These are phyloP conservation scores for Odontocerum albicorne DNA, from an alignment of 2,888 invertebrate species.

Conservation along the genomic window DNA sequence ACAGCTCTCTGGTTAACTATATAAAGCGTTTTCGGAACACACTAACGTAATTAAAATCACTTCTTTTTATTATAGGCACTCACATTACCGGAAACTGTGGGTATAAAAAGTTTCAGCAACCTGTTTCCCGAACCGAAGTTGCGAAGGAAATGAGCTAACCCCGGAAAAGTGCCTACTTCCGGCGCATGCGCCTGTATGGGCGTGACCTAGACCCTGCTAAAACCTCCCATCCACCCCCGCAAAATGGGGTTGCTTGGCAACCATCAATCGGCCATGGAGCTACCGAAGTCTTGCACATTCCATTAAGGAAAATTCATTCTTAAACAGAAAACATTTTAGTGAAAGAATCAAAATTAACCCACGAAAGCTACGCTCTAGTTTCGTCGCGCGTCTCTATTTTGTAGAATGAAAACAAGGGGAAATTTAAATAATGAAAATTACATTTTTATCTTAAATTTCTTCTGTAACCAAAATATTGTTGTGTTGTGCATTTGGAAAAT, in stretches of 20 bases:
- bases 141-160: constrained; percentile 18
- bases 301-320: constrained; percentile 17
- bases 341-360: constrained; percentile 8
- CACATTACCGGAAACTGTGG: neutral
- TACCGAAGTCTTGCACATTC: constrained; percentile 43
- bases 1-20: too few species aligned
- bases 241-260: constrained; percentile 35
- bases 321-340: neutral
- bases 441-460: too few species aligned
- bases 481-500: neutral
- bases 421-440: too few species aligned
- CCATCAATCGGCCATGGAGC: constrained; percentile 44
- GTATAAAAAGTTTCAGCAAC: neutral
- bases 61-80: neutral
- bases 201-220: constrained; percentile 62
- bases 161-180: constrained; percentile 38
- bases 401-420: too few species aligned
- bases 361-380: neutral
- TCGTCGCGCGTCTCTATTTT: neutral
- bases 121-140: constrained; percentile 5
- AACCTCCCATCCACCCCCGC: constrained; percentile 50
- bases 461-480: neutral
- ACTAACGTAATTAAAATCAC: too few species aligned
- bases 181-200: constrained; percentile 52
- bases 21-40: too few species aligned